These are phyloP conservation scores for Eufriesea mexicana DNA, from an alignment of 1,140 invertebrate species.

Conservation along the genomic window DNA sequence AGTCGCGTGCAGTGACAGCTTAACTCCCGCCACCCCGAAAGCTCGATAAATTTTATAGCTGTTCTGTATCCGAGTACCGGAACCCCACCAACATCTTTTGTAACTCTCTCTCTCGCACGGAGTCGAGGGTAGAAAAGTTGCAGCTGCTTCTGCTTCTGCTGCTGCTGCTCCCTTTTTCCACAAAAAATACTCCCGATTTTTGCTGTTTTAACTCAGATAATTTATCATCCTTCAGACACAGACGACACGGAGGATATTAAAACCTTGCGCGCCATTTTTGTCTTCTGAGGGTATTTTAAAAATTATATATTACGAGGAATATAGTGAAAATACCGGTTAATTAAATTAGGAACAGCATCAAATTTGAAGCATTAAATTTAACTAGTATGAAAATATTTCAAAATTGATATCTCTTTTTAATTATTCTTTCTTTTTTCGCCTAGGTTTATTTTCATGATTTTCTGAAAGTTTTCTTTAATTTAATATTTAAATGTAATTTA, in stretches of 20 bases:
- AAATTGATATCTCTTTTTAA: no score
- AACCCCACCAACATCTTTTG: constrained; percentile 40
- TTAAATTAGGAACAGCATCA: no score
- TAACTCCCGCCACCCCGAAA: constrained; percentile 63
- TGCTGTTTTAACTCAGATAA: neutral
- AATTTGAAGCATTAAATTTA: no score
- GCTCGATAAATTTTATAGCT: constrained; percentile 68
- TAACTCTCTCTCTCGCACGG: constrained; percentile 36
- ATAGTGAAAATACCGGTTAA: no score
- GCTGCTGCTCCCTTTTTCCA: constrained; percentile 8
- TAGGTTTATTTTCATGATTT: no score
- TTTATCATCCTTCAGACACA: neutral
- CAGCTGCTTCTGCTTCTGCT: constrained; percentile 12
- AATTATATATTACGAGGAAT: no score
- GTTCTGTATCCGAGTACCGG: constrained; percentile 41
- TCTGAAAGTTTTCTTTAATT: no score
- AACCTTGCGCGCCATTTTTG: neutral
- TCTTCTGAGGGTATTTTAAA: no score
- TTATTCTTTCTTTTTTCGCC: no score
- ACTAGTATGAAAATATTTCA: no score
- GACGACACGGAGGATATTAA: neutral
- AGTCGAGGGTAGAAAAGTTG: constrained; percentile 29
- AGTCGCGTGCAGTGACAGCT: constrained; percentile 21
- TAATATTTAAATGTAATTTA: no score
- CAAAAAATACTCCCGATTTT: constrained; percentile 7